Evolutionary conservation across 2,797 vertebrate genomes (phyloP).

Genomic region (Hypotaenidia philippensis): DNA sequence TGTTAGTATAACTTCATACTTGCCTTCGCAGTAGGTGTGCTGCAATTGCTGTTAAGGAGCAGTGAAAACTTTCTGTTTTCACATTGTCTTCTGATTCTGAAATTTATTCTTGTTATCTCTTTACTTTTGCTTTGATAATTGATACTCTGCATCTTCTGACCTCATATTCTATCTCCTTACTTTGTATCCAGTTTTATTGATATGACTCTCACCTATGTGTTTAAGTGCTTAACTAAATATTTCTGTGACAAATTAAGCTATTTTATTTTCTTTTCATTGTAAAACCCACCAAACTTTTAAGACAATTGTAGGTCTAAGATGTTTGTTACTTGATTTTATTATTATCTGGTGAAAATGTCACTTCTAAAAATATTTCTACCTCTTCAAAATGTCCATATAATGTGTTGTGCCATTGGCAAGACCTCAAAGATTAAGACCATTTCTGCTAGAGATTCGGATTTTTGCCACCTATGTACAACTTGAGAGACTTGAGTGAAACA

Average conservation of each 20-base stretch:
- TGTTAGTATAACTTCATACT: not conserved
- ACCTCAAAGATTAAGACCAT: not conserved
- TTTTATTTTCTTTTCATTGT: not conserved
- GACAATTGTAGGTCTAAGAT: not conserved
- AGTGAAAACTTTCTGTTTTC: not conserved
- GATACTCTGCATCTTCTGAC: not conserved
- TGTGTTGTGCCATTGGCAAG: not conserved
- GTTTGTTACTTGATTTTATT: not conserved
- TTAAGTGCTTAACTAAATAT: not conserved
- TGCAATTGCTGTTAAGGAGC: not conserved
- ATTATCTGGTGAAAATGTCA: not conserved
- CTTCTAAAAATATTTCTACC: not conserved
- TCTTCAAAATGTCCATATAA: not conserved
- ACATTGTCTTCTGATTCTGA: not conserved
- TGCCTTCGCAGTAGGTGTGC: not conserved
- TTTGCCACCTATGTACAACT: not conserved
- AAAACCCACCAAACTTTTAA: not conserved
- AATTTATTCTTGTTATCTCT: not conserved
- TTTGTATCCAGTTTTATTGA: not conserved
- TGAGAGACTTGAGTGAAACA: not conserved
- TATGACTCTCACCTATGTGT: not conserved
- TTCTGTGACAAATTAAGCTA: not conserved
- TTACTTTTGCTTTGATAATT: not conserved
- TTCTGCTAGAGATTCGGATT: not conserved
- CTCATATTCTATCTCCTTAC: not conserved